These are phyloP conservation scores for Chionodraco myersi DNA, from an alignment of 2,113 vertebrate genomes.

Conservation along the genomic window DNA sequence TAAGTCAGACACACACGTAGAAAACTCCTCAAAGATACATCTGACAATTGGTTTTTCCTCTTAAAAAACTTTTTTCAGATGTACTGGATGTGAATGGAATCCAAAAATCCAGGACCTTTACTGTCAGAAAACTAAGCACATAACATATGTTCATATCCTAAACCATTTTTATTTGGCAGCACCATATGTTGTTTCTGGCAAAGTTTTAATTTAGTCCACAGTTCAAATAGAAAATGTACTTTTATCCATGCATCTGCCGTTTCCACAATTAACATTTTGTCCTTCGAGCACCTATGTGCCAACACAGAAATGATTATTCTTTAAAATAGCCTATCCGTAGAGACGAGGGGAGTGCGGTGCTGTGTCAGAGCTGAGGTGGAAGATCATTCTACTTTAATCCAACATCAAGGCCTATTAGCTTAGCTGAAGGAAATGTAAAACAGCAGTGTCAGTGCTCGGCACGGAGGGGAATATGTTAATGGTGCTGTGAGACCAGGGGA, in stretches of 20 bases:
- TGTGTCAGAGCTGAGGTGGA: slow-evolving; percentile 33
- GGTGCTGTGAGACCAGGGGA: slow-evolving; percentile 18
- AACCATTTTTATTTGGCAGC: not conserved
- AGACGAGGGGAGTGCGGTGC: slow-evolving; percentile 12
- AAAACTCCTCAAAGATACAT: not conserved
- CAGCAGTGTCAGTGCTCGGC: slow-evolving; percentile 51
- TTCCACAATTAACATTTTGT: not conserved
- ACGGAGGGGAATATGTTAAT: slow-evolving; percentile 60
- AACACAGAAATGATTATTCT: slow-evolving; percentile 7
- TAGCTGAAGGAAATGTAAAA: slow-evolving; percentile 58
- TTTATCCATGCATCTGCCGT: not conserved
- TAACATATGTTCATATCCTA: not conserved
- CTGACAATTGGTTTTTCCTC: slow-evolving; percentile 12
- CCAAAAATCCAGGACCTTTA: not conserved
- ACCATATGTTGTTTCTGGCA: not conserved
- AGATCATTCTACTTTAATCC: slow-evolving; percentile 67
- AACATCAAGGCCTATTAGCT: slow-evolving; percentile 64
- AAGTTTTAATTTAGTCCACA: not conserved
- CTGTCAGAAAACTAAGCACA: slow-evolving; percentile 1
- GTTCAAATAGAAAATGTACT: slow-evolving; percentile 12
- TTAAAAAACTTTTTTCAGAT: slow-evolving; percentile 22
- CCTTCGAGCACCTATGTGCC: not conserved
- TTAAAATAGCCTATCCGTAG: not conserved
- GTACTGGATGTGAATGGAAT: not conserved
- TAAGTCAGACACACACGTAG: slow-evolving; percentile 48